These are phyloP conservation scores for Pegea sp. DNA, from an alignment of 23 tunicate species.

Conservation along the genomic window DNA sequence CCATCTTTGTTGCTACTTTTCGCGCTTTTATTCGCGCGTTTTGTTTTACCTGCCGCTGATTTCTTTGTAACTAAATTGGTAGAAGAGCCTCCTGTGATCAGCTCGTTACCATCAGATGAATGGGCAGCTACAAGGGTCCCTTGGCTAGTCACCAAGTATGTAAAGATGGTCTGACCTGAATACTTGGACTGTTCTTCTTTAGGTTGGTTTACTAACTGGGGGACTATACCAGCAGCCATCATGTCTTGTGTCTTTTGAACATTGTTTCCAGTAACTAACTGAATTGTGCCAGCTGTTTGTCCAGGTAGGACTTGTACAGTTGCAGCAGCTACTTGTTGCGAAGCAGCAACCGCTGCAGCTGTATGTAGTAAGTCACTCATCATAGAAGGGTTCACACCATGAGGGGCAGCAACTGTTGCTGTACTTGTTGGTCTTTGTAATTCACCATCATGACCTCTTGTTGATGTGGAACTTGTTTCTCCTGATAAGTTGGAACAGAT, in stretches of 20 bases:
- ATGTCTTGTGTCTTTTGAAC: slow-evolving; percentile 68
- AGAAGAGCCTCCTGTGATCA: slow-evolving; percentile 10
- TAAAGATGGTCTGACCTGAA: slow-evolving; percentile 37
- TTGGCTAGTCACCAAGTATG: slow-evolving; percentile 80
- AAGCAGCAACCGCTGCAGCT: slow-evolving; percentile 92
- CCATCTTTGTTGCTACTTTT: neutral
- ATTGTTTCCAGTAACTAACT: slow-evolving; percentile 56
- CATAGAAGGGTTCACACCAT: slow-evolving; percentile 89
- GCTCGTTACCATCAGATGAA: slow-evolving; percentile 80
- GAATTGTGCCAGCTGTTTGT: slow-evolving; percentile 87
- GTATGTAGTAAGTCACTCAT: slow-evolving; percentile 87
- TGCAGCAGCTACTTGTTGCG: slow-evolving; percentile 88
- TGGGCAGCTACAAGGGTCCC: slow-evolving; percentile 89
- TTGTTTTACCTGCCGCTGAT: slow-evolving; percentile 6
- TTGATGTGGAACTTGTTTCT: too few relatives aligned
- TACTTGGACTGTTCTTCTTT: slow-evolving; percentile 21
- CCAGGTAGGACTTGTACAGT: slow-evolving; percentile 91
- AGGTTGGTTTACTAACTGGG: slow-evolving; percentile 47
- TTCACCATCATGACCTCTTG: too few relatives aligned
- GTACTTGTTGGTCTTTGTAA: slow-evolving; percentile 55
- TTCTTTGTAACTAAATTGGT: neutral
- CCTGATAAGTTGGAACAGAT: too few relatives aligned
- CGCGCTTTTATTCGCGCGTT: neutral
- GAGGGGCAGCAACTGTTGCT: slow-evolving; percentile 97
- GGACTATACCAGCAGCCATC: slow-evolving; percentile 80